These are phyloP conservation scores for Lordiphosa mommai DNA, from an alignment of 1,140 invertebrate species.

Conservation along the genomic window DNA sequence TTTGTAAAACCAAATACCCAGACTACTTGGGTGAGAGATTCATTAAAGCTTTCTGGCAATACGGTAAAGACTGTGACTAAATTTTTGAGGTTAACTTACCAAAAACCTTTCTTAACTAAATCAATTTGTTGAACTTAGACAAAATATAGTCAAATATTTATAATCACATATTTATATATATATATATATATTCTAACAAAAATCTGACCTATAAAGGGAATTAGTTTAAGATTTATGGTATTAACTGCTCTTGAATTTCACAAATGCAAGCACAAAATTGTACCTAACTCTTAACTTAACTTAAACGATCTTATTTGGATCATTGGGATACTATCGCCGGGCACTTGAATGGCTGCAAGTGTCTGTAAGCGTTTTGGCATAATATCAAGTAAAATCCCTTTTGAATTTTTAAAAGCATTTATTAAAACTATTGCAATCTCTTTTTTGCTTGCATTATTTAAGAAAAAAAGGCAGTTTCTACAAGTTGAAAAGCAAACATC, in stretches of 20 bases:
- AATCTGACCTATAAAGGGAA: conserved; percentile 77
- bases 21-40: conserved; percentile 14
- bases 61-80: conserved; percentile 16
- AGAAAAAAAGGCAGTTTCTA: conserved; percentile 12
- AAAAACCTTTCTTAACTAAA: conserved; percentile 65
- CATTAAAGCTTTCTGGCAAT: conserved; percentile 51
- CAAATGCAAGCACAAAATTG: conserved; percentile 35
- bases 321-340: conserved; percentile 57
- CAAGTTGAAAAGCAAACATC: conserved; percentile 57
- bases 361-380: conserved; percentile 52
- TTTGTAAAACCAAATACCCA: conserved; percentile 28
- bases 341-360: conserved; percentile 79
- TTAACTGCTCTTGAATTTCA: conserved; percentile 6
- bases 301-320: conserved; percentile 31
- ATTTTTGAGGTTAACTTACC: conserved; percentile 11
- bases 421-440: conserved; percentile 5
- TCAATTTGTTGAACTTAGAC: conserved; percentile 65
- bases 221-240: conserved; percentile 23
- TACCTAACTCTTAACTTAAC: conserved; percentile 12
- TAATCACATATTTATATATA: background rate
- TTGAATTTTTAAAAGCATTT: background rate
- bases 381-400: conserved; percentile 65
- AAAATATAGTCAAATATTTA: conserved; percentile 7
- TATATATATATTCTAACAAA: conserved; percentile 10
- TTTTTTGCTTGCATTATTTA: conserved; percentile 19